phyloP scores from a whole-genome alignment of 2,888 invertebrate genomes.

The Emmelina monodactyla region DNA sequence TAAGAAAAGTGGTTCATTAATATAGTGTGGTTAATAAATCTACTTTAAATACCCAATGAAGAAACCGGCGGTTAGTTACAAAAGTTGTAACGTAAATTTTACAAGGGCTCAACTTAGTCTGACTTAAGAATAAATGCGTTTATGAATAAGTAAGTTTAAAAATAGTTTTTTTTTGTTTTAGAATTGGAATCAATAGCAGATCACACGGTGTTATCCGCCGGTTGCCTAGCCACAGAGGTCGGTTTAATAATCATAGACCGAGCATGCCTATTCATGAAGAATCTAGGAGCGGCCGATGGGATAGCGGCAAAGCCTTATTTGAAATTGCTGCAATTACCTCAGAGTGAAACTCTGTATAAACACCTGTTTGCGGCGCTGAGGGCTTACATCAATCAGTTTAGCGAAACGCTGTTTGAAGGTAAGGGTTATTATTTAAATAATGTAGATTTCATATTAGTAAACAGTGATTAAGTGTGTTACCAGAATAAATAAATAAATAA shows the following conservation, averaged over 20 bases:
- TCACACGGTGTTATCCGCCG: constrained; percentile 46
- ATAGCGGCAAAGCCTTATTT: constrained; percentile 87
- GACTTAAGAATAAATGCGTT: background rate
- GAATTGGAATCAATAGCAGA: constrained; percentile 53
- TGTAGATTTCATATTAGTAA: too few relatives aligned
- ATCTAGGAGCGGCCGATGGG: constrained; percentile 80
- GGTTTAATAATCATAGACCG: constrained; percentile 89
- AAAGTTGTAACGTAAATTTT: too few relatives aligned
- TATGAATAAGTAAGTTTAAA: background rate
- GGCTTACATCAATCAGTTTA: constrained; percentile 91
- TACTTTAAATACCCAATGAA: too few relatives aligned
- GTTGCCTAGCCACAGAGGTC: constrained; percentile 83
- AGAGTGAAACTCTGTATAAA: constrained; percentile 88
- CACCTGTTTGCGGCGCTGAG: constrained; percentile 92
- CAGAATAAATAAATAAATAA: too few relatives aligned
- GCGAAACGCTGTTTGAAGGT: constrained; percentile 84
- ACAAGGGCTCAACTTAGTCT: too few relatives aligned
- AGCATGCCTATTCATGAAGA: constrained; percentile 83
- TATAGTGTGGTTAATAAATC: too few relatives aligned
- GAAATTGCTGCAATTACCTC: constrained; percentile 85
- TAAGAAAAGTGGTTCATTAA: too few relatives aligned
- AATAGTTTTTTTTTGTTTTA: constrained; percentile 16
- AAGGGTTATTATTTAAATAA: too few relatives aligned
- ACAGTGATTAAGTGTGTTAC: too few relatives aligned
- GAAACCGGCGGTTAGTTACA: too few relatives aligned